Base-by-base conservation (phyloP, 2,888 invertebrate species). In the Xylota segnis region DNA sequence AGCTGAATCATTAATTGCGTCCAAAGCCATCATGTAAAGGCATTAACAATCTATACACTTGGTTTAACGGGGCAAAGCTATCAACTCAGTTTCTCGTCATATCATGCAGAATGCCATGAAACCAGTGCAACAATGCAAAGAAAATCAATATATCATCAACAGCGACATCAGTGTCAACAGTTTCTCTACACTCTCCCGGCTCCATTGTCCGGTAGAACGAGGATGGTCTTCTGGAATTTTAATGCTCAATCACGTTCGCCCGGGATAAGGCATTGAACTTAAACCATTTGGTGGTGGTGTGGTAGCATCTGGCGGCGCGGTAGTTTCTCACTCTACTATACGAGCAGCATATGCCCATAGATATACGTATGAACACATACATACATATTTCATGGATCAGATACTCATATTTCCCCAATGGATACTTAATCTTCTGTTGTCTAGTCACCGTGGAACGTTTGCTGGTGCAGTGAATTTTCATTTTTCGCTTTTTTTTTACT, bases 371-470 rank as follows among this genome's bases (percentile, higher is more conserved):
- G 23, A 14, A 1, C 18, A 18, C 37, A 40, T 32, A 59, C 27
- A 43, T 27, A n/a, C 72, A 78, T 78, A 76, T 66, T 76, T 65
- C 65, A 59, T 59, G 59, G 81, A 81, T 82, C 76, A 82, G 76
- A 82, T 82, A 76, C 76, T 82, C 82, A 86, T 86, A 82, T 82
- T 82, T 76, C 72, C 75, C 76, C 65, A 68, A 72, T 63, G 82
- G 82, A 86, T 82, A 86, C 82, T 86, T 86, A 77, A 82, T 86
- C 86, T 86, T 86, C 82, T 61, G 61, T 63, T 82, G 76, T 77
- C 82, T 82, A 77, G 76, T 82, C 82, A 70, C 47, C 58, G 16
- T 82, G 52, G 59, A 66, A 14, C n/a, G 43, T 14, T 40, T n/a
- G 27, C 5, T 74, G 68, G 34, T 37, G 56, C 34, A 37, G 50